phyloP scores from a whole-genome alignment of 2,113 vertebrate genomes.

The Crotalus horridus region DNA sequence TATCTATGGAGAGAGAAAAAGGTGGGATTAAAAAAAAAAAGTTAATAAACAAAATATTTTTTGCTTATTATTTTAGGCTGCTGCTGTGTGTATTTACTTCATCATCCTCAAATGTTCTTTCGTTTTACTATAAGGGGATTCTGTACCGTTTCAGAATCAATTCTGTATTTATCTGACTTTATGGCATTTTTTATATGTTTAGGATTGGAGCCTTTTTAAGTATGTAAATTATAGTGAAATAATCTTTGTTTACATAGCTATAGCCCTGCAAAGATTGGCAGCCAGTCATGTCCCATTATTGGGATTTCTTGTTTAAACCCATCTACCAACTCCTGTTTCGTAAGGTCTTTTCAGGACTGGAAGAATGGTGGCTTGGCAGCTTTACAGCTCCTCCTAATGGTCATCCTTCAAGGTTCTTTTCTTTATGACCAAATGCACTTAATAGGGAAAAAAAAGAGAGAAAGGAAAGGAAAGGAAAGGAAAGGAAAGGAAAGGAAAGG shows the following conservation, averaged over 20 bases:
- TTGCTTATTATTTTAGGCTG: background rate
- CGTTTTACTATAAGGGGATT: background rate
- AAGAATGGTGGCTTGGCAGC: background rate
- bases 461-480: fast-evolving
- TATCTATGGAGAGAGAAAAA: background rate
- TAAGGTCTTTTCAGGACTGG: background rate
- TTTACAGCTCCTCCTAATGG: background rate
- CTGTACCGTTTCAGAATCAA: background rate
- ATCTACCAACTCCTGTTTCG: background rate
- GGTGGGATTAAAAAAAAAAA: background rate
- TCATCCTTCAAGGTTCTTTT: background rate
- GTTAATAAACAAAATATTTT: background rate
- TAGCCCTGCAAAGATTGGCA: background rate
- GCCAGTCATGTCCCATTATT: background rate
- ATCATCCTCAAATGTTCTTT: background rate
- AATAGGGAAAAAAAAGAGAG: background rate
- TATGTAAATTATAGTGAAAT: background rate
- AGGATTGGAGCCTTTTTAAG: background rate
- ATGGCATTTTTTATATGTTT: background rate
- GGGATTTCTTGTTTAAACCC: background rate
- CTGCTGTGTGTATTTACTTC: background rate
- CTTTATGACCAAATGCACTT: background rate
- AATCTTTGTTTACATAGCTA: background rate
- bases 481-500: too few relatives aligned
- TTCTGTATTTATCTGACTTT: background rate